Base-by-base conservation (phyloP, 2,113 vertebrate genomes). In the Chamaea fasciata region DNA sequence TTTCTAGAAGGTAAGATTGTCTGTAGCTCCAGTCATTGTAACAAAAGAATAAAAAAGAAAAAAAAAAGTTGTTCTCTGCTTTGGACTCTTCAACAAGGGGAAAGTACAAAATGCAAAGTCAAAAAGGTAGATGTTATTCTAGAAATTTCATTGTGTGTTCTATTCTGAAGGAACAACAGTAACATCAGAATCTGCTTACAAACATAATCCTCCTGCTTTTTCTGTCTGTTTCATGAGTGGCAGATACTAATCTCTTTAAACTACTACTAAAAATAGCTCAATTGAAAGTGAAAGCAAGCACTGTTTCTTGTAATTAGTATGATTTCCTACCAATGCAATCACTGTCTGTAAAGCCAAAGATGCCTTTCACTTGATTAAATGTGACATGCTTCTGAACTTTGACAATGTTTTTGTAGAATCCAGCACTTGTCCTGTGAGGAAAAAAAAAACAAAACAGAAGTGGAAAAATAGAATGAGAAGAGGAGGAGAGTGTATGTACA, bases 361-460 rank as follows among this genome's bases (percentile, higher is more conserved):
- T 99, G 88, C 99, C 99, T 97, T 99, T 99, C 81, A 99, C 99
- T 97, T 99, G 99, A 92, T 99, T 99, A 96, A 99, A 99, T 5
- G 99, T 99, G 19, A 99, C 99, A 11, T 99, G 99, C 92, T 99
- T 99, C 97, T 99, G 99, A 91, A 99, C 97, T 97, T 98, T 99
- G 59, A 99, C 98, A 46, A 99, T 98, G 27, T 99, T 99, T 96
- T 92, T 98, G 97, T 99, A 99, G 98, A 99, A 99, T 67, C 98
- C 98, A 1, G 98, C 96, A 81, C 98, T 99, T 41, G 90, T 87
- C 76, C 99, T 99, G 97, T n/a, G 39, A 89, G 81, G 41, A 95
- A 76, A 30, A 33, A 75, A 71, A 83, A 35, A 49, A 50, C 26
- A 26, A 50, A 50, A 50, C 12, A 47, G 14, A 47, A 1, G 16